Conservation (phyloP, 2,888 invertebrate genomes). For the Clivina fossor region DNA sequence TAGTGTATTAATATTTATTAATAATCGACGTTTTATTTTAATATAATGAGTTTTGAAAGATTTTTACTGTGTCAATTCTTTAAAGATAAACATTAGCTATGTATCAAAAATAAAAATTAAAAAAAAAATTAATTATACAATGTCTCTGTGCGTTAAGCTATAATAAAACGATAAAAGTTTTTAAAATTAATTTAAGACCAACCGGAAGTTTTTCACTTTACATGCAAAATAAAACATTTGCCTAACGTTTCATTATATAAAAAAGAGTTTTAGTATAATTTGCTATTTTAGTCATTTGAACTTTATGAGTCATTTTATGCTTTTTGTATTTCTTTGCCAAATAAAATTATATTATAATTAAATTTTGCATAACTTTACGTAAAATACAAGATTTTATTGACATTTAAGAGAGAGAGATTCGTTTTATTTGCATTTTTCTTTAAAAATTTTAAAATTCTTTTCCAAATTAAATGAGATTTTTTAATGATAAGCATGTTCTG, state of each 20-base stretch:
- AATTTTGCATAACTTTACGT: not conserved
- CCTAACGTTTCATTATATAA: too few relatives aligned
- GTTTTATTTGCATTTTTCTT: too few relatives aligned
- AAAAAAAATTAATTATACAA: not conserved
- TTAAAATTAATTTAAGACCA: slow-evolving; percentile 9
- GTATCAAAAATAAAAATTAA: too few relatives aligned
- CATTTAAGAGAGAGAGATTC: not conserved
- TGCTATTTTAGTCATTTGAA: not conserved
- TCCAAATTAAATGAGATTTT: too few relatives aligned
- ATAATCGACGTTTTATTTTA: too few relatives aligned
- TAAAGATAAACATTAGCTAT: too few relatives aligned
- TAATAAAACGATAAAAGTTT: slow-evolving; percentile 19
- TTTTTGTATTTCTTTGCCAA: not conserved
- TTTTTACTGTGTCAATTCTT: too few relatives aligned
- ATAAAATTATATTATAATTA: not conserved
- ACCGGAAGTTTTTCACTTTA: slow-evolving; percentile 22
- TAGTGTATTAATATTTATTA: too few relatives aligned
- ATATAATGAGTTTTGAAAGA: too few relatives aligned
- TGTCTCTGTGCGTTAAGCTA: not conserved
- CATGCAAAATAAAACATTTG: slow-evolving; percentile 26
- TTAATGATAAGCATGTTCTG: too few relatives aligned
- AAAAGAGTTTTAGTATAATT: too few relatives aligned
- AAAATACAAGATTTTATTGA: not conserved
- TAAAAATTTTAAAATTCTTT: too few relatives aligned
- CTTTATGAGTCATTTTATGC: not conserved